Conservation (phyloP, 2,797 vertebrate species). For the Benthosema pterotum region DNA sequence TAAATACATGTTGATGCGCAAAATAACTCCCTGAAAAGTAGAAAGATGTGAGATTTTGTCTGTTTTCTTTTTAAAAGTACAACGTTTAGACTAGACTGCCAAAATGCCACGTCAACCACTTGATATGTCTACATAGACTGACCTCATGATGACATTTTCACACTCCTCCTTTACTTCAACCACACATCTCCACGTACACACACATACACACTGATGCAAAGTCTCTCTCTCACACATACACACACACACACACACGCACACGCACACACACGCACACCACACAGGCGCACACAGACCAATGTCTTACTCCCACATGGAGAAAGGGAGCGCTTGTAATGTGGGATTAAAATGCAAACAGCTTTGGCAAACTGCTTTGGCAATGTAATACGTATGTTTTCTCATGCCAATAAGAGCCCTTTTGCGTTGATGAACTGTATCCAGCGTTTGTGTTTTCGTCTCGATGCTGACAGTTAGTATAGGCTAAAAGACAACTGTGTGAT, state of each 20-base stretch:
- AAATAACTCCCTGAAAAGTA: too few relatives aligned
- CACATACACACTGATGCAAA: neutral
- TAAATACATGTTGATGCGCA: too few relatives aligned
- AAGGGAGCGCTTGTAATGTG: conserved; percentile 37
- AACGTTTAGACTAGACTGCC: too few relatives aligned
- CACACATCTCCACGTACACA: conserved; percentile 29
- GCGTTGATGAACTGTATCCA: conserved; percentile 21
- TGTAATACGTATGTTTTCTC: too few relatives aligned
- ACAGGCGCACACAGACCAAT: conserved; percentile 2
- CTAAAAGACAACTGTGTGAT: conserved; percentile 22
- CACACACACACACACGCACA: conserved; percentile 42
- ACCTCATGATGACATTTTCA: too few relatives aligned
- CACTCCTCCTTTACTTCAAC: conserved; percentile 42
- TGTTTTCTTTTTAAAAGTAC: neutral
- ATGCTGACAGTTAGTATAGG: conserved; percentile 39
- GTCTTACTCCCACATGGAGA: conserved; percentile 56
- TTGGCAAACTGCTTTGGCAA: too few relatives aligned
- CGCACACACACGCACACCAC: conserved; percentile 7
- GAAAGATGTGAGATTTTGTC: neutral
- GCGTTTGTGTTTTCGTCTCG: conserved; percentile 61
- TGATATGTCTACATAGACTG: too few relatives aligned
- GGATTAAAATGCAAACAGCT: conserved; percentile 50
- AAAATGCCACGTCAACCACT: neutral
- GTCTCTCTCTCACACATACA: conserved; percentile 25
- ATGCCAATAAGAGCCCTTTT: too few relatives aligned